phyloP scores from a whole-genome alignment of 2,888 invertebrate genomes.

The Elaeidobius kamerunicus region DNA sequence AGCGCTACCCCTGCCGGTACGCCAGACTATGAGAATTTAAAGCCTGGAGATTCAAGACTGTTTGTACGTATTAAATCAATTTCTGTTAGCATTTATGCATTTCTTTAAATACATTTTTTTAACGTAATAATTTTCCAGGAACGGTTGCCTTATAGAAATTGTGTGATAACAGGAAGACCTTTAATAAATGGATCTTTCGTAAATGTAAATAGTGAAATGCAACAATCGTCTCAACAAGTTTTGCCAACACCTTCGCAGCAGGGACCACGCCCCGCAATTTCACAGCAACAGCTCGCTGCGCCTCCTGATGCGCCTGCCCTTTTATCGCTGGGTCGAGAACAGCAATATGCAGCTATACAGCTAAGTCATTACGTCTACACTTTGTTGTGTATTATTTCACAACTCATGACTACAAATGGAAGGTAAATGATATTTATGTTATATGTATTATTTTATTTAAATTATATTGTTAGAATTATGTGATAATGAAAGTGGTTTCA shows the following conservation, averaged over 20 bases:
- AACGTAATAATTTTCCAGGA: too few relatives aligned
- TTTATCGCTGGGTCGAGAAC: constrained; percentile 56
- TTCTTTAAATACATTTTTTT: constrained; percentile 7
- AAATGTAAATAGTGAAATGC: constrained; percentile 34
- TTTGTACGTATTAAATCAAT: constrained; percentile 42
- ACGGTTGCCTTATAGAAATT: constrained; percentile 53
- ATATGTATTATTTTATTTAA: constrained; percentile 1
- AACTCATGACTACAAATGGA: constrained; percentile 86
- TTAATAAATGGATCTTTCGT: constrained; percentile 46
- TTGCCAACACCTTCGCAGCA: not conserved
- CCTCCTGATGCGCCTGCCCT: constrained; percentile 50
- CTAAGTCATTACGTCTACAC: constrained; percentile 86
- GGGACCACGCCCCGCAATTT: constrained; percentile 24
- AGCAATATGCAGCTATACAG: constrained; percentile 73
- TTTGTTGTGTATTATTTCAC: constrained; percentile 81
- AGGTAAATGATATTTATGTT: constrained; percentile 46
- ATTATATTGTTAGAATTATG: not conserved
- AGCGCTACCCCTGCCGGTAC: constrained; percentile 45
- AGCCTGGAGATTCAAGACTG: constrained; percentile 48
- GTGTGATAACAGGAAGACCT: constrained; percentile 51
- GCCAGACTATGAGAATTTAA: constrained; percentile 48
- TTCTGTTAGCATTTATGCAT: not conserved
- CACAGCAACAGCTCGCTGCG: constrained; percentile 27
- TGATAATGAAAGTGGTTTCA: not conserved
- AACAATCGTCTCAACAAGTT: constrained; percentile 17